Conservation (phyloP, 1,140 invertebrate species). For the Nasonia longicornis region DNA sequence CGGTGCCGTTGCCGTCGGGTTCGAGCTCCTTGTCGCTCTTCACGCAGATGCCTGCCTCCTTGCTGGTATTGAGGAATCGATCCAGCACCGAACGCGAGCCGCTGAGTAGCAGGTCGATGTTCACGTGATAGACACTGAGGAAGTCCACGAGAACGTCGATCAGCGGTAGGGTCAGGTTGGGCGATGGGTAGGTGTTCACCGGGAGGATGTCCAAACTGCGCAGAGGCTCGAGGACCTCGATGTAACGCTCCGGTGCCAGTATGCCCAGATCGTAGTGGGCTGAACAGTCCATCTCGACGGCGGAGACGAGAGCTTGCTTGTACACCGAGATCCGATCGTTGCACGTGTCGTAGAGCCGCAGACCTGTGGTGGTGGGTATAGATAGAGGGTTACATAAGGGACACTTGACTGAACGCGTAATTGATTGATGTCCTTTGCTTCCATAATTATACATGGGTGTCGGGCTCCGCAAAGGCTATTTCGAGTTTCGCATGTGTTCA, state of each 20-base stretch:
- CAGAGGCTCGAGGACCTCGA: slow-evolving; percentile 54
- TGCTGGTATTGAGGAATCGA: slow-evolving; percentile 53
- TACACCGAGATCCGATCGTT: slow-evolving; percentile 59
- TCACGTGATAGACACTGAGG: slow-evolving; percentile 54
- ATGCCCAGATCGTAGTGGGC: slow-evolving; percentile 60
- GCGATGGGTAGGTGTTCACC: slow-evolving; percentile 55
- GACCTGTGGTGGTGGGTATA: slow-evolving; percentile 49
- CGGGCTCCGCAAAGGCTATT: too few species aligned
- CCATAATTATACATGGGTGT: not conserved
- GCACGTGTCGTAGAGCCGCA: slow-evolving; percentile 63
- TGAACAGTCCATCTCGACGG: slow-evolving; percentile 58
- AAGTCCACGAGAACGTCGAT: slow-evolving; percentile 58
- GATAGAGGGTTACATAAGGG: not conserved
- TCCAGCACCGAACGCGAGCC: slow-evolving; percentile 46
- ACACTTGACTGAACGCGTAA: not conserved
- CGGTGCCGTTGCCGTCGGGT: not conserved
- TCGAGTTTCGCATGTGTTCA: too few species aligned
- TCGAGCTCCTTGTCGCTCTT: slow-evolving; percentile 50
- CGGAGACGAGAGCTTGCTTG: slow-evolving; percentile 57
- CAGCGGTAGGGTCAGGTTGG: slow-evolving; percentile 55
- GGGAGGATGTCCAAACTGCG: slow-evolving; percentile 56
- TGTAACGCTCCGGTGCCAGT: slow-evolving; percentile 55
- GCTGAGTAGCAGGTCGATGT: slow-evolving; percentile 58
- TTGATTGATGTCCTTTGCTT: not conserved
- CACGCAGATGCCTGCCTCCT: slow-evolving; percentile 59